Base-by-base conservation (phyloP, 1,140 invertebrate genomes). In the Caenorhabditis latens region DNA sequence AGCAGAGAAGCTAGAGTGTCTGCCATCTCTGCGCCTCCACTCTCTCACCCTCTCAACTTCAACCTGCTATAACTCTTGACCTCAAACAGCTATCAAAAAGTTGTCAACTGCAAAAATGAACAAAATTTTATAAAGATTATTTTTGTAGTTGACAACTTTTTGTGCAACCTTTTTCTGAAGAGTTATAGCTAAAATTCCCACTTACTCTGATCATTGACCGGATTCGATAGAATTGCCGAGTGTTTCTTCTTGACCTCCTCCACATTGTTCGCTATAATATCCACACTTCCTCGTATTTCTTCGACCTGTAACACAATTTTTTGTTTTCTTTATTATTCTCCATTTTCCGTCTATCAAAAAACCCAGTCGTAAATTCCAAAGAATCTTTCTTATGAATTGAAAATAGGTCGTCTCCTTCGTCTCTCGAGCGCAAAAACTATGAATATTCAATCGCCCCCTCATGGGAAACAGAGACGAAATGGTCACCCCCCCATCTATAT, bases 201-300 rank as follows among this genome's bases (percentile, higher is more conserved):
- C n/a, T 96, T 94, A 98, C 97, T 99, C 94, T 99, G 97, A 95
- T 99, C 98, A 92, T 97, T 98, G 92, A 98, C 97, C 88, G 98
- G 98, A 90, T 97, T 97, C 91, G 97, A 98, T 90, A 99, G 94
- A 92, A 99, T 99, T 93, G 96, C 96, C 94, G 97, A 98, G 94
- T 99, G 98, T 95, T 98, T 99, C 95, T 98, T 98, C 95, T 99
- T 99, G 50, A 99, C 98, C 94, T 99, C 97, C 93, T 99, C 97
- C 75, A 99, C 97, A 95, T 98, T 98, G 91, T 96, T 95, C 93
- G 98, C 96, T 93, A 99, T 98, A 94, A 97, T 98, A 94, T 99
- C 97, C 95, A 99, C 98, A 96, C 98, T 98, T 93, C 97, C 97
- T 90, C 97, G 95, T 94, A 99, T 99, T 94, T 99, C 98, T 94